phyloP scores from a whole-genome alignment of 2,888 invertebrate genomes.

The Drosophila melanosoma region DNA sequence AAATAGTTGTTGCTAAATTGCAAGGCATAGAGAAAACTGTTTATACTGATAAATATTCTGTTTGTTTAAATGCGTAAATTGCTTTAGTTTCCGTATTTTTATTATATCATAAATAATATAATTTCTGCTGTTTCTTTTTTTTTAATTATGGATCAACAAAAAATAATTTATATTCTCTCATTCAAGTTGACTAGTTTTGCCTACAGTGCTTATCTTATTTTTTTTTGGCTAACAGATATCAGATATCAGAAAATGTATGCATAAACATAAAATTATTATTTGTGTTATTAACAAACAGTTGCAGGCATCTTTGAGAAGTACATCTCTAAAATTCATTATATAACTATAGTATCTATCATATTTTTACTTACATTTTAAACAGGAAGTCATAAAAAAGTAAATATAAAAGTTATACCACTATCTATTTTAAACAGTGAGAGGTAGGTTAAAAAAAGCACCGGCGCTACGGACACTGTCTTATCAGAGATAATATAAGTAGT shows the following conservation, averaged over 20 bases:
- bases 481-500: conserved; percentile 15
- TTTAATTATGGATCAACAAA: not conserved
- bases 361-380: not conserved
- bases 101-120: not conserved
- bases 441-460: not conserved
- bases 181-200: conserved; percentile 2
- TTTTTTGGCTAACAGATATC: not conserved
- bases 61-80: not conserved
- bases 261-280: not conserved
- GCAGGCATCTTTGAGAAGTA: not conserved
- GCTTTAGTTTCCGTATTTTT: not conserved
- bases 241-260: not conserved
- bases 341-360: not conserved
- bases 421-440: not conserved
- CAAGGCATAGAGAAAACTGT: not conserved
- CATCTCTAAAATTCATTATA: not conserved
- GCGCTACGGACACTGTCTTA: conserved; percentile 2
- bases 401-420: not conserved
- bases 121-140: not conserved
- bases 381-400: not conserved
- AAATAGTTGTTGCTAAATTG: not conserved
- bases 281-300: not conserved
- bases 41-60: not conserved
- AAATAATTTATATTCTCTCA: not conserved
- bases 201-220: not conserved